Evolutionary conservation across 2,888 invertebrate genomes (phyloP), one percentile per base, ranked within the genome.

Genomic region (Hydrotaea diabolus): DNA sequence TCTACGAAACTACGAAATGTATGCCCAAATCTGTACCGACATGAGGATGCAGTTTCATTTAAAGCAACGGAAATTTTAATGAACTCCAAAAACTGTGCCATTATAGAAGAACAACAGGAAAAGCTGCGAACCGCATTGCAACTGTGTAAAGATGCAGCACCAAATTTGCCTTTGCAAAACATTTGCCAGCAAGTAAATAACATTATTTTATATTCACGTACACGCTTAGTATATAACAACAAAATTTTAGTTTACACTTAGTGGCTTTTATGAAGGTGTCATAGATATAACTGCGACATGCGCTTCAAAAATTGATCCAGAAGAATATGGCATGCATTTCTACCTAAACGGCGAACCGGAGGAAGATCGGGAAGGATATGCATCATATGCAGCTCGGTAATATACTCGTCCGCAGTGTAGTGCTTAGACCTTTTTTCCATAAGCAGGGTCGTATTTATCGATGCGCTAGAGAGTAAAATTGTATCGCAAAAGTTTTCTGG

Each of bases 21-120:
- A 0, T 99, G 99, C 90, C 99, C 99, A 0, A 96, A 96, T 87
- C 93, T 99, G 31, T 99, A 98, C 91, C 96, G 97, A 86, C 96
- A 96, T 88, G 99, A 99, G 93, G 99, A 99, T 93, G 99, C 98
- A 3, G 96, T 97, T 13, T 98, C 97, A 88, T 97, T 98, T 1
- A 98, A 98, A 93, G 98, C 97, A 92, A 97, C 97, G 88, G 98
- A 98, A 93, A 95, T 98, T 88, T 93, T 98, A 76, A 95, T 97
- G 92, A 95, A 95, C 88, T 97, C 97, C 0, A 96, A 96, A 90
- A 94, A 94, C 85, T 95, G 96, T 86, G 94, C 94, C 88, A 96
- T 96, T 91, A 93, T 94, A 0, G 94, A 95, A 15, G 97, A 98
- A 88, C 95, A 96, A 88, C 95, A 97, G 87, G 95, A 96, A 86